Conservation (phyloP, 2,888 invertebrate genomes). For the Drosophila dives region DNA sequence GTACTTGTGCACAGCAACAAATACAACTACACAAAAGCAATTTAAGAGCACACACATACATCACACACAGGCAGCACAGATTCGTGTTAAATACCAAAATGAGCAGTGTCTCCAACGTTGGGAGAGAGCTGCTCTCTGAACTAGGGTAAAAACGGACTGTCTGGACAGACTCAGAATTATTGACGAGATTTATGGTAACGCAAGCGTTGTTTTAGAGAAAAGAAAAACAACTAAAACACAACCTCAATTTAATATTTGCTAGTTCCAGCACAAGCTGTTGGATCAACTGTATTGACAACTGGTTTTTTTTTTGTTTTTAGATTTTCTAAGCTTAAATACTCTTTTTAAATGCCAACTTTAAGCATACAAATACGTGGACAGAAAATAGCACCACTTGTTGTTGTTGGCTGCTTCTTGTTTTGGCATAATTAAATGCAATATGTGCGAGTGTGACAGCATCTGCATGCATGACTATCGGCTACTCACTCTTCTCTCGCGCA, state of each 20-base stretch:
- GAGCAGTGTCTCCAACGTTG: slow-evolving; percentile 46
- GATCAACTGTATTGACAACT: neutral
- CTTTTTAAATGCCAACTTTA: slow-evolving; percentile 58
- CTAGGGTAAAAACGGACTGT: slow-evolving; percentile 14
- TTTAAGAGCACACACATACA: slow-evolving; percentile 56
- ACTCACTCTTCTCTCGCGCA: slow-evolving; percentile 45
- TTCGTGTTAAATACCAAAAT: slow-evolving; percentile 64
- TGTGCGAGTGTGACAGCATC: slow-evolving; percentile 67
- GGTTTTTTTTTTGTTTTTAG: neutral
- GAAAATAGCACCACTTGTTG: slow-evolving; percentile 72
- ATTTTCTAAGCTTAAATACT: slow-evolving; percentile 32
- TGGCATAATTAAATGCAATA: slow-evolving; percentile 75
- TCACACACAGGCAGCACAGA: slow-evolving; percentile 36
- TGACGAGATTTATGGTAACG: slow-evolving; percentile 8
- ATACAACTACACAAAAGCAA: slow-evolving; percentile 41
- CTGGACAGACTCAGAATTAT: slow-evolving; percentile 26
- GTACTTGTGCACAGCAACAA: slow-evolving; percentile 36
- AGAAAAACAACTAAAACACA: neutral
- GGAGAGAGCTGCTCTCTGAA: slow-evolving; percentile 41
- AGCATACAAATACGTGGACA: slow-evolving; percentile 25
- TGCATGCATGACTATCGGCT: slow-evolving; percentile 48
- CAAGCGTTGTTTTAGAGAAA: slow-evolving; percentile 5
- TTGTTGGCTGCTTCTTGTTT: slow-evolving; percentile 57
- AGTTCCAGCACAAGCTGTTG: neutral
- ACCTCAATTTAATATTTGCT: slow-evolving; percentile 6